Evolutionary conservation across 2,797 vertebrate species (phyloP), one percentile per base, ranked within the genome.

Genomic region (Dendrocincla fuliginosa): DNA sequence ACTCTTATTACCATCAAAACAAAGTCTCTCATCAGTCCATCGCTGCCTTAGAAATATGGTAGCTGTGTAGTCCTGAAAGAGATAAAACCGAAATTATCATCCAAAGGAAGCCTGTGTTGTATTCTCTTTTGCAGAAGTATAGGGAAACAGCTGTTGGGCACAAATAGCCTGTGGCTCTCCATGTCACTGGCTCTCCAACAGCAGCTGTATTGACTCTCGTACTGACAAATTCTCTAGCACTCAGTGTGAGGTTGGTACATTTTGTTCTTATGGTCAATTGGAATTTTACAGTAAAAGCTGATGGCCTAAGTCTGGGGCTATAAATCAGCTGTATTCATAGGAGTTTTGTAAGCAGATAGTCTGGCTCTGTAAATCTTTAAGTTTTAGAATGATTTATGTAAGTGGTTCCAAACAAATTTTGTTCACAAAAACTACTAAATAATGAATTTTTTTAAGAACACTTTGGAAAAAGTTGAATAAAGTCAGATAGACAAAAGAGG

Each of bases 1-100:
- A 85, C 99, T 99, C 97, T 98, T 99, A 95, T 99, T 99, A 25
- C 99, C 99, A 76, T 99, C 97, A 1, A 99, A 99, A 95, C 98
- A 98, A 97, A 99, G 96, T 3, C 99, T 98, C 93, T 99, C 98
- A 25, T 99, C 99, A 5, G 98, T 99, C 99, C 99, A 99, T 69
- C 99, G 97, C 93, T 99, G 99, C 46, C 99, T 98, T 57, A 99
- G 97, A 93, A 99, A 99, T 95, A 99, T 99, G 93, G 99, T 99
- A 76, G 99, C 98, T 0, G 99, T 99, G 96, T 99, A 99, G 97
- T 99, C 99, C 99, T 99, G 96, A 42, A 76, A 90, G 44, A 41
- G 12, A 28, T 87, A 67, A 92, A 16, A 4, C 0, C 4, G 41
- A 9, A 60, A 42, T n/a, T 53, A 18, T 41, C 30, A 35, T 1